Evolutionary conservation across 2,113 vertebrate species (phyloP).

Genomic region (Isichthys henryi): DNA sequence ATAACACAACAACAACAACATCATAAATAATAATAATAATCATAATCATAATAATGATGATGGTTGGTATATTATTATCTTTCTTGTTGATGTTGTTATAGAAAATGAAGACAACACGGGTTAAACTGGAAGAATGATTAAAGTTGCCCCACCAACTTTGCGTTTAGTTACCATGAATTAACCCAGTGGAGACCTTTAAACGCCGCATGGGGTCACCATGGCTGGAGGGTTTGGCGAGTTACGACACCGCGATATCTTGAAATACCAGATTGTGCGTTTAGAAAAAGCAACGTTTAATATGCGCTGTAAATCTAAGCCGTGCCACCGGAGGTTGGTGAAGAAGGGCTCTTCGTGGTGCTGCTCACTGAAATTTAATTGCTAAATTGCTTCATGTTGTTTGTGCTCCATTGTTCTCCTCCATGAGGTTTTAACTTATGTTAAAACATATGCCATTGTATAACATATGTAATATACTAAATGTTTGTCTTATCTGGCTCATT

Average conservation of each 20-base stretch:
- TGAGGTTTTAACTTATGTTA: not conserved
- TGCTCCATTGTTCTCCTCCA: not conserved
- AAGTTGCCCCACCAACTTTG: constrained; percentile 19
- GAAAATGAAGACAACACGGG: not conserved
- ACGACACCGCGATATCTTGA: constrained; percentile 30
- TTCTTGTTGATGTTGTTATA: not conserved
- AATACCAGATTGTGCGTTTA: constrained; percentile 27
- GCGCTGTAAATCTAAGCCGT: constrained; percentile 17
- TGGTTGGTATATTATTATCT: not conserved
- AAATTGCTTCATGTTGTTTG: constrained; percentile 6
- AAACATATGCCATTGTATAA: not conserved
- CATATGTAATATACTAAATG: not conserved
- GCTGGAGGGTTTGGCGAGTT: constrained; percentile 30
- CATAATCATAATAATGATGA: not conserved
- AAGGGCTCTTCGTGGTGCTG: not conserved
- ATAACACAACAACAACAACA: not conserved
- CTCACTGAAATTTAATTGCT: not conserved
- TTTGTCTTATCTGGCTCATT: not conserved
- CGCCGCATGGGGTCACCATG: constrained; percentile 34
- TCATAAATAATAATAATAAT: not conserved
- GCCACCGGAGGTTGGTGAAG: not conserved
- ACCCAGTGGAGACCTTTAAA: constrained; percentile 30
- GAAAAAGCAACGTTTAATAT: constrained; percentile 18
- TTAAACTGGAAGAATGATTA: constrained; percentile 24
- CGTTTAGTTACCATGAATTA: constrained; percentile 34